Base-by-base conservation (phyloP, 2,797 vertebrate species). In the Enteromius thamalakanensis region DNA sequence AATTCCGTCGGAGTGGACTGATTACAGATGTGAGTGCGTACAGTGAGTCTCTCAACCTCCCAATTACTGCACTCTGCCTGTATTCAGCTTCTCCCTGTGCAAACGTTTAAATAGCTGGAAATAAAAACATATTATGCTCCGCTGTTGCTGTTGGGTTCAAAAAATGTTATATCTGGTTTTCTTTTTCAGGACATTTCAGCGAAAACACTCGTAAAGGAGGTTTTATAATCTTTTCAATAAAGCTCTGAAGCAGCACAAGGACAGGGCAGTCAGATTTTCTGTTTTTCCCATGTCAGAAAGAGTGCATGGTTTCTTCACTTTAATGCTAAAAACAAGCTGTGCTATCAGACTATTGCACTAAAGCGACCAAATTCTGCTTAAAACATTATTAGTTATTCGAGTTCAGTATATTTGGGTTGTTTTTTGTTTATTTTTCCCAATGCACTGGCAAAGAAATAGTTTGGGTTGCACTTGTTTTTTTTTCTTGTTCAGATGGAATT, bases 11-110 rank as follows among this genome's bases (percentile, higher is more conserved):
- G 79, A 34, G 74, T 77, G 26, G 53, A 23, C 79, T 84, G 86
- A 87, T 86, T 90, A 37, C 87, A 88, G 79, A 29, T 80, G 76
- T 82, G 47, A 40, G 74, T 45, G 51, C 55, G 58, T 90, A 67
- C 83, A 89, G 72, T 82, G 34, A 76, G 55, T 51, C 77, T 67
- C 58, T 77, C 80, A 80, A 74, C 62, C 81, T 67, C 76, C 68
- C 72, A 84, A 67, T 88, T 87, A 84, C 81, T 65, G 80, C 55
- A 17, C 69, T 42, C 62, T 77, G 75, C 82, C 85, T 85, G 82
- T 72, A 81, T 75, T 87, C 51, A 60, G 85, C 71, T 49, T 60
- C 32, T 72, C 9, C 45, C 42, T 37, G 79, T 75, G 53, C 78
- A 76, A 69, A 87, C 6, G 55, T 47, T 58, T 6, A 82, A 78